These are phyloP conservation scores for Fulmarus glacialis DNA, from an alignment of 2,113 vertebrate genomes.

Conservation along the genomic window DNA sequence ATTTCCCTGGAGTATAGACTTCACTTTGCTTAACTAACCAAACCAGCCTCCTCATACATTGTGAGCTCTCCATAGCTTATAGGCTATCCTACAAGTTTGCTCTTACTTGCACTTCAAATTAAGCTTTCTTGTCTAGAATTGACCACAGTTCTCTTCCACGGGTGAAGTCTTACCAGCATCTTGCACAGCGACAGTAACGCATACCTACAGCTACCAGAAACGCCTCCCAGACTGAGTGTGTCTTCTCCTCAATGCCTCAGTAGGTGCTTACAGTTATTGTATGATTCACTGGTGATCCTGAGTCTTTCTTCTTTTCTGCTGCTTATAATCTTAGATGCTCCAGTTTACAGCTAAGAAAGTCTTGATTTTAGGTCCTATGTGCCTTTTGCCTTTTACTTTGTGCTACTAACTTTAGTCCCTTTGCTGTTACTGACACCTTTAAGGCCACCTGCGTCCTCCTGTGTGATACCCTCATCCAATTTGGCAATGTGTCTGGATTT, in stretches of 20 bases:
- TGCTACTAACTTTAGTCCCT: not conserved
- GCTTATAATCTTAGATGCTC: not conserved
- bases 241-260: not conserved
- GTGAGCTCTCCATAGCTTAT: not conserved
- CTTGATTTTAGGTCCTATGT: not conserved
- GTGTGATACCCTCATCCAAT: not conserved
- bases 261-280: not conserved
- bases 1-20: not conserved
- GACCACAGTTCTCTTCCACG: not conserved
- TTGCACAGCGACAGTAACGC: not conserved
- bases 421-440: not conserved
- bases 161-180: not conserved
- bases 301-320: not conserved
- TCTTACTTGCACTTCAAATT: not conserved
- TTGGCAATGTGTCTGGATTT: not conserved
- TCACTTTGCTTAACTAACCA: not conserved
- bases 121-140: not conserved
- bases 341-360: not conserved
- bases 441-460: not conserved
- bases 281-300: not conserved
- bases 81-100: not conserved
- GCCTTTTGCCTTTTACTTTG: not conserved
- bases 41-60: not conserved
- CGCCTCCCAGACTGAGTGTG: rapidly evolving
- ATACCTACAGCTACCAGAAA: not conserved